These are phyloP conservation scores for Myzus persicae DNA, from an alignment of 1,140 invertebrate genomes.

Conservation along the genomic window DNA sequence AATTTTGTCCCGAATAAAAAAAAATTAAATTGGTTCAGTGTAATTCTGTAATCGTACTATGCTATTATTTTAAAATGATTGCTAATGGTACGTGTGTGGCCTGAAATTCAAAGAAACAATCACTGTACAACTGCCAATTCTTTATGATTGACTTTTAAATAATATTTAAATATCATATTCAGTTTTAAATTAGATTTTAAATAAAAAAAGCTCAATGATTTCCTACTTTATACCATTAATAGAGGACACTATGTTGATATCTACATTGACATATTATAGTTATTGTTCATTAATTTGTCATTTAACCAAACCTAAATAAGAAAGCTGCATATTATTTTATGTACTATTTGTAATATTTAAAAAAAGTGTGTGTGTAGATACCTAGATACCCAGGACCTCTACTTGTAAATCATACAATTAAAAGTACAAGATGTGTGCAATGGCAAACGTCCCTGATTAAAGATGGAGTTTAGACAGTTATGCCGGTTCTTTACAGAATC, in stretches of 20 bases:
- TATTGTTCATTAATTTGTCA: neutral
- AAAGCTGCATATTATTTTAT: neutral
- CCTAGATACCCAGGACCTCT: too few relatives aligned
- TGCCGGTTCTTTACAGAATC: neutral
- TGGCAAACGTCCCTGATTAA: neutral
- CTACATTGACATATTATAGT: neutral
- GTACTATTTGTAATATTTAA: too few relatives aligned
- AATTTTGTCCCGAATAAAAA: conserved; percentile 33
- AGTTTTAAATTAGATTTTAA: neutral
- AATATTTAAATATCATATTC: neutral
- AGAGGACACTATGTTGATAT: neutral
- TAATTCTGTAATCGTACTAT: neutral
- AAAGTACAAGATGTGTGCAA: neutral
- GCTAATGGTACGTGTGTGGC: neutral
- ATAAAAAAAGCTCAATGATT: neutral
- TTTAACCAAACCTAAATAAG: neutral
- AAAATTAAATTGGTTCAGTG: neutral
- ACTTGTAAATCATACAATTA: too few relatives aligned
- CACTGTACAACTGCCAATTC: neutral
- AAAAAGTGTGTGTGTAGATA: too few relatives aligned
- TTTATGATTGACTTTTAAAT: neutral
- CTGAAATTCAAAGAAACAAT: neutral
- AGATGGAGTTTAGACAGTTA: neutral
- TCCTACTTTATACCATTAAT: neutral
- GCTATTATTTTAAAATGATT: neutral